A percentile compares a stretch with the other conserved stretches of the same genome.
Conservation (phyloP, 2,113 vertebrate species). For the Trematomus loennbergii region DNA sequence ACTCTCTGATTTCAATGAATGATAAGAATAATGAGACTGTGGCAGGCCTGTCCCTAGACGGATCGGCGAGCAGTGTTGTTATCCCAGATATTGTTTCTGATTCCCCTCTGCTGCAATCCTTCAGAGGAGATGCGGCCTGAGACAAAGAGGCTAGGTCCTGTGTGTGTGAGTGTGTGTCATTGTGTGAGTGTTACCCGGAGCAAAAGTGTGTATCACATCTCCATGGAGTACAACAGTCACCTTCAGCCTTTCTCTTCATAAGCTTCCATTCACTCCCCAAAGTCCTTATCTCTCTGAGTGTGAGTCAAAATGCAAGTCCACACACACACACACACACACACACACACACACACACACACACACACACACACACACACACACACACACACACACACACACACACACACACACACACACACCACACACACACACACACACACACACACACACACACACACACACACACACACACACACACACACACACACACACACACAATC, state of each 20-base stretch:
- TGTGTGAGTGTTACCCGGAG: background rate
- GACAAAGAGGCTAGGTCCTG: constrained; percentile 39
- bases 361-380: constrained; percentile 6
- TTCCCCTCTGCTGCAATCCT: constrained; percentile 61
- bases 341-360: background rate
- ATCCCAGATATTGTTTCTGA: constrained; percentile 81
- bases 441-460: background rate
- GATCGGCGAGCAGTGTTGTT: constrained; percentile 84
- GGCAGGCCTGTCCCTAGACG: constrained; percentile 80
- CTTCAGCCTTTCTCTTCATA: constrained; percentile 44
- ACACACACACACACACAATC: background rate
- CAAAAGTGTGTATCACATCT: constrained; percentile 48
- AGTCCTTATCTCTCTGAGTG: constrained; percentile 38
- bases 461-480: background rate
- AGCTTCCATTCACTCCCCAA: constrained; percentile 31
- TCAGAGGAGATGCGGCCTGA: constrained; percentile 54
- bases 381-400: background rate
- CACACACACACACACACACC: no score
- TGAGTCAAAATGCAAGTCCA: constrained; percentile 12
- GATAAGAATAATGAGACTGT: constrained; percentile 94
- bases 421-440: constrained; percentile 4
- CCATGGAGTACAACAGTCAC: constrained; percentile 47
- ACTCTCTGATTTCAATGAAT: constrained; percentile 83
- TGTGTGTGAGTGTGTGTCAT: background rate
- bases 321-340: background rate